Evolutionary conservation across 2,797 vertebrate genomes (phyloP).

Genomic region (Syngnathus acus): DNA sequence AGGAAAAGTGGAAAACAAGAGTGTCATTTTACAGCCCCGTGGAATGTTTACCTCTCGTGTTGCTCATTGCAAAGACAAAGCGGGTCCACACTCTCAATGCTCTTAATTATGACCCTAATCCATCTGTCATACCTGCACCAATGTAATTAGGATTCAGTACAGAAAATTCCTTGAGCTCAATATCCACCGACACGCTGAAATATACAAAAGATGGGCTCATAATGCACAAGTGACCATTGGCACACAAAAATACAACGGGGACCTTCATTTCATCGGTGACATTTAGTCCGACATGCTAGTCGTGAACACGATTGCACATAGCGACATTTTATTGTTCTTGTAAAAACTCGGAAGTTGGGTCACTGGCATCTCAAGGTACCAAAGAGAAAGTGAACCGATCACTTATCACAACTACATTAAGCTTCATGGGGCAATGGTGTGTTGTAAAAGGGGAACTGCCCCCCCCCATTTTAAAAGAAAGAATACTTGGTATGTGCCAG

Average conservation of each 20-base stretch:
- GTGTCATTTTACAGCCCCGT: conserved; percentile 43
- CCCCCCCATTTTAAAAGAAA: too few species aligned
- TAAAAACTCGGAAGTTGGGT: too few species aligned
- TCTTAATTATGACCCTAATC: conserved; percentile 60
- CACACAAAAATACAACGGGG: not conserved
- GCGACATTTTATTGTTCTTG: too few species aligned
- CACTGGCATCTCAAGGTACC: too few species aligned
- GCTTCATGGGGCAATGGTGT: too few species aligned
- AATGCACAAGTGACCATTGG: not conserved
- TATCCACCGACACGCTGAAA: conserved; percentile 1
- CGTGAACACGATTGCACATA: not conserved
- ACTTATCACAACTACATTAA: too few species aligned
- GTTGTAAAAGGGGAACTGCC: too few species aligned
- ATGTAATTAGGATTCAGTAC: conserved; percentile 60
- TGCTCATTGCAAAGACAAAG: conserved; percentile 52
- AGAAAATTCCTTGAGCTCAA: conserved; percentile 38
- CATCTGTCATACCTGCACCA: conserved; percentile 64
- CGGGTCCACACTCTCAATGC: conserved; percentile 56
- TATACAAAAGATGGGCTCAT: not conserved
- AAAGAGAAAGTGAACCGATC: too few species aligned
- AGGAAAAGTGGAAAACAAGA: conserved; percentile 4
- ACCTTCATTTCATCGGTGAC: not conserved
- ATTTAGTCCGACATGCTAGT: conserved; percentile 8
- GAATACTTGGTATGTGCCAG: too few species aligned
- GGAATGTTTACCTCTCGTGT: conserved; percentile 41